Evolutionary conservation across 2,113 vertebrate species (phyloP), one percentile per base, ranked within the genome.

Genomic region (Falcunculus frontatus): DNA sequence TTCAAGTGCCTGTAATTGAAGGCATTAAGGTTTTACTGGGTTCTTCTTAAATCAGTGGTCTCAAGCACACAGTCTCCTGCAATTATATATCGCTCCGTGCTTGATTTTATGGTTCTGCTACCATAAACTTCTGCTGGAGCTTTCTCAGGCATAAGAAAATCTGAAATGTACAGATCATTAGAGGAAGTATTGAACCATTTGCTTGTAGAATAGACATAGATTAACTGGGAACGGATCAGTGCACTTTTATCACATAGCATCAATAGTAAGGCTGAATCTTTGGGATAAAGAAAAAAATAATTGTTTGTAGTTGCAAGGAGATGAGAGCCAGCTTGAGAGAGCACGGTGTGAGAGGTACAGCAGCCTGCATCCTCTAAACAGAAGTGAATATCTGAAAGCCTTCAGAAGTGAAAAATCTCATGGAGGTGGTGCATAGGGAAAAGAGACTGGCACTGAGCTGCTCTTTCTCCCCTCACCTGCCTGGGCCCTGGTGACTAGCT

Each of bases 91-190:
- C 87, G 94, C 77, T 95, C 91, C 68, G 37, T 96, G 89, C 85
- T 95, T 75, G 76, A 59, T 81, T 97, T 94, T 94, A 41, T 85
- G 69, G 33, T 95, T 96, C 88, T 95, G 73, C 62, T 80, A 62
- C 44, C 82, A 82, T 90, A 93, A 90, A 84, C 93, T 96, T 93
- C 93, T 96, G 49, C 79, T 78, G 84, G 79, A 82, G 90, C 57
- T 90, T 95, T 96, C 94, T 95, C 95, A 92, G 89, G 92, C 93
- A 69, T 97, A 95, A 96, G 92, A 91, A 96, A 96, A 96, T 88
- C 59, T 89, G 84, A 96, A 93, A 64, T 46, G 69, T 79, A 90
- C 75, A 96, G 95, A 95, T 96, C 90, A 91, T 97, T 97, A 95
- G 94, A 88, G 87, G 88, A 96, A 90, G 60, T 97, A 96, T 75